phyloP scores from a whole-genome alignment of 2,797 vertebrate species.

The Characodon lateralis region DNA sequence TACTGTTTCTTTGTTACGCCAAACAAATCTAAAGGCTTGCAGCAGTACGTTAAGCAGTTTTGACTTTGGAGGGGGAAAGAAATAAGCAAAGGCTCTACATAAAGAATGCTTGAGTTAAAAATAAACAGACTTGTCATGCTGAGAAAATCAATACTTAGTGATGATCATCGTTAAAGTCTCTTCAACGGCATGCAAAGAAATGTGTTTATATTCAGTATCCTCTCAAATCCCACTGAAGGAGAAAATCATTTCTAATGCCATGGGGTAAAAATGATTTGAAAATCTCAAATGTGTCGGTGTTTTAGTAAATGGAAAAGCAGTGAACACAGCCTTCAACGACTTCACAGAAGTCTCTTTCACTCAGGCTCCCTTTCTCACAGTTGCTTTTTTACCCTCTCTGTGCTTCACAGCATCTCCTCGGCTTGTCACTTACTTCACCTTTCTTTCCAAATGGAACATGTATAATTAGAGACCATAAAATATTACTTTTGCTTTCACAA shows the following conservation, averaged over 20 bases:
- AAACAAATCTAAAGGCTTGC: slow-evolving; percentile 32
- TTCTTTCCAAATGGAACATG: slow-evolving; percentile 22
- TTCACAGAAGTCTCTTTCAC: slow-evolving; percentile 57
- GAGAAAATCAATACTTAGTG: slow-evolving; percentile 52
- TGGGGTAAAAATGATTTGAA: slow-evolving; percentile 56
- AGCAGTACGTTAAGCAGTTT: slow-evolving; percentile 29
- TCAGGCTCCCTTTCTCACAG: slow-evolving; percentile 27
- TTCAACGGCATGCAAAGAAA: slow-evolving; percentile 19
- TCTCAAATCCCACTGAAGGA: slow-evolving; percentile 53
- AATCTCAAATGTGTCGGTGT: slow-evolving; percentile 55
- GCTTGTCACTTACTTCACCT: slow-evolving; percentile 48
- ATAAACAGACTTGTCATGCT: slow-evolving; percentile 35
- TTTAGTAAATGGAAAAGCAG: slow-evolving; percentile 52
- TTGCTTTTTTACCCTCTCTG: neutral
- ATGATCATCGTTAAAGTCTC: slow-evolving; percentile 42
- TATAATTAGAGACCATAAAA: slow-evolving; percentile 33
- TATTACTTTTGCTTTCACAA: slow-evolving; percentile 29
- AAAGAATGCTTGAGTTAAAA: slow-evolving; percentile 21
- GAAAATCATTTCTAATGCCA: slow-evolving; percentile 54
- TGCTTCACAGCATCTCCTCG: slow-evolving; percentile 40
- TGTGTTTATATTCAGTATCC: slow-evolving; percentile 58
- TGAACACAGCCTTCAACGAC: slow-evolving; percentile 51
- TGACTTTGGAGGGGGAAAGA: slow-evolving; percentile 33
- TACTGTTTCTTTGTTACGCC: slow-evolving; percentile 25
- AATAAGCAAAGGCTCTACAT: slow-evolving; percentile 4